Base-by-base conservation (phyloP, 1,140 invertebrate genomes). In the Zaprionus gabonicus region DNA sequence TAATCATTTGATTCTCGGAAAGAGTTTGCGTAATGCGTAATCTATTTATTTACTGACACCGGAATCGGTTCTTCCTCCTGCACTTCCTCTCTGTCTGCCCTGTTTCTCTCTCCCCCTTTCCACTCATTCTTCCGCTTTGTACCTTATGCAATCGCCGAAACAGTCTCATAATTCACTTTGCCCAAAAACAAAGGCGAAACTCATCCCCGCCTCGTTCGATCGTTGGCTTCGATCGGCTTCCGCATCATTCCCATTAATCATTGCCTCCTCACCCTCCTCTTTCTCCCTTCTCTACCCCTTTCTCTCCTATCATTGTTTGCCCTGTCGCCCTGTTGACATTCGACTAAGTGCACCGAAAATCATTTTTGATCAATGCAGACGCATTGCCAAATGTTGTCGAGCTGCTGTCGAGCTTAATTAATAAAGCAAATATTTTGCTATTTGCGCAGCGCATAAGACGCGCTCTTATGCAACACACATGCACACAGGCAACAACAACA, bases 391-490 rank as follows among this genome's bases (percentile, higher is more conserved):
- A 86, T 87, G 76, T 79, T 79, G 71, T 81, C 63, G 23, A 23
- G n/a, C n/a, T 9, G 41, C 53, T 17, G 44, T 62, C 68, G 81
- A 20, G 41, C 78, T 88, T 87, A 87, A 87, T 87, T 87, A 90
- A 90, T 87, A 87, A 87, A 79, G 63, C 76, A 88, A 88, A 90
- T 90, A 90, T 88, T 90, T 90, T 76, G 78, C 67, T 76, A 72
- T 81, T 84, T 79, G 84, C 77, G 59, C 55, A 34, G 74, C 82
- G 77, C 83, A 87, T 85, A 81, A 80, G 86, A 83, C 66, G 80
- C 72, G 55, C 65, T 64, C 85, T 84, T 87, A 90, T 84, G 85
- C 84, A 90, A 85, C 73, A 67, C 68, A 81, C 77, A 67, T 71
- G 82, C 82, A 23, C 34, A 31, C 79, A 56, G 44, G 13, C 38